Percentiles rank a stretch among this genome's conserved stretches.
Evolutionary conservation across 1,140 invertebrate species (phyloP).

Genomic region (Anastrepha obliqua): DNA sequence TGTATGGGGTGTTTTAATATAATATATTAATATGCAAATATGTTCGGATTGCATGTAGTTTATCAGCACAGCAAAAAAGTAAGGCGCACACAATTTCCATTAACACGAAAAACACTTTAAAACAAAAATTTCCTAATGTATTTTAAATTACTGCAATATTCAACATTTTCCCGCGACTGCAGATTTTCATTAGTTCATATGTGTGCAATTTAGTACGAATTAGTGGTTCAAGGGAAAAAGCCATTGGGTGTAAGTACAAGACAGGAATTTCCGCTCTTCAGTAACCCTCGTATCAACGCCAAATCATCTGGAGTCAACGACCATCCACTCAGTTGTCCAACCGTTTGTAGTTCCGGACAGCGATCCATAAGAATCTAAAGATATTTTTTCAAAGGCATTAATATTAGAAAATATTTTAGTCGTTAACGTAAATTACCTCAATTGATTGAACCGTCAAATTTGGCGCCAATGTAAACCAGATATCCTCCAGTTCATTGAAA

Average conservation of each 20-base stretch:
- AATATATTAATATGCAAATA: background rate
- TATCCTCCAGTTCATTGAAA: constrained; percentile 78
- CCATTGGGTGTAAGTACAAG: constrained; percentile 77
- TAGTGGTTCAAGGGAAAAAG: constrained; percentile 73
- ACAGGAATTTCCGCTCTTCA: constrained; percentile 79
- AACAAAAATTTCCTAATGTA: background rate
- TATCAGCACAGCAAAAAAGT: background rate
- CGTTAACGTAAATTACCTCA: constrained; percentile 70
- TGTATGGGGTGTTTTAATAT: background rate
- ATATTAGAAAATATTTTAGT: background rate
- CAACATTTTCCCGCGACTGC: constrained; percentile 18
- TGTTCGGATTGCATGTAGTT: background rate
- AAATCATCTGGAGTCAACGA: constrained; percentile 79
- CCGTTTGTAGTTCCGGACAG: constrained; percentile 78
- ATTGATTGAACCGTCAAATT: constrained; percentile 78
- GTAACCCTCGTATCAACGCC: constrained; percentile 78
- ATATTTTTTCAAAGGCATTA: background rate
- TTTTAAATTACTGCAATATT: background rate
- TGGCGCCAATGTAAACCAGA: constrained; percentile 80
- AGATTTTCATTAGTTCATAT: constrained; percentile 4
- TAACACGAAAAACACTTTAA: background rate
- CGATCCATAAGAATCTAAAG: constrained; percentile 76
- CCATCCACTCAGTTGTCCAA: constrained; percentile 80
- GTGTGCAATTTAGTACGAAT: background rate
- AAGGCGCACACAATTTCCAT: no score